A percentile compares a stretch with the other conserved stretches of the same genome.
phyloP scores from a whole-genome alignment of 1,140 invertebrate genomes.

The Bombus sylvicola region DNA sequence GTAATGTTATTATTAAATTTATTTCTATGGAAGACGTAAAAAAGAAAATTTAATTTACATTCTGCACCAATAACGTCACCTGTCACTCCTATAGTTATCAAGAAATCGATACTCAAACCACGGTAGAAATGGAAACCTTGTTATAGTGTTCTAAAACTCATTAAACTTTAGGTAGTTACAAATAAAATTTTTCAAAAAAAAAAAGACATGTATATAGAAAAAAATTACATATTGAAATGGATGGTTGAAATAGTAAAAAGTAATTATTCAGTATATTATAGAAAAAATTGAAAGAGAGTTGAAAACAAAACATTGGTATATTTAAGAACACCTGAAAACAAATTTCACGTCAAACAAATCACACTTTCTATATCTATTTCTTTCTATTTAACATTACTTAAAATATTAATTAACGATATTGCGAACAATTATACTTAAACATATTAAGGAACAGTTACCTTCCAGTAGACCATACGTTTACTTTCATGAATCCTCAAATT shows the following conservation, averaged over 20 bases:
- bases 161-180: neutral
- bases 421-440: neutral
- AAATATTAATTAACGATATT: neutral
- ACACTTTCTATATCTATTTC: neutral
- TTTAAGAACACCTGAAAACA: neutral
- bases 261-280: neutral
- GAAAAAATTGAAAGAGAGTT: neutral
- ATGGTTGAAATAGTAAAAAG: neutral
- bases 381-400: neutral
- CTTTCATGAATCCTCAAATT: neutral
- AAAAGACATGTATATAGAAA: neutral
- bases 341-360: neutral
- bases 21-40: neutral
- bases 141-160: conserved; percentile 24
- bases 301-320: neutral
- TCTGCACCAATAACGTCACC: neutral
- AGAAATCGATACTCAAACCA: neutral
- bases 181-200: neutral
- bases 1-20: neutral
- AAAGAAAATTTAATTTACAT: neutral
- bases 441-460: neutral
- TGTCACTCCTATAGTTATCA: neutral
- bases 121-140: neutral
- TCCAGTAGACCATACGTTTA: neutral
- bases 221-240: neutral